Base-by-base conservation (phyloP, 2,888 invertebrate species). In the Sialis fuliginosa region DNA sequence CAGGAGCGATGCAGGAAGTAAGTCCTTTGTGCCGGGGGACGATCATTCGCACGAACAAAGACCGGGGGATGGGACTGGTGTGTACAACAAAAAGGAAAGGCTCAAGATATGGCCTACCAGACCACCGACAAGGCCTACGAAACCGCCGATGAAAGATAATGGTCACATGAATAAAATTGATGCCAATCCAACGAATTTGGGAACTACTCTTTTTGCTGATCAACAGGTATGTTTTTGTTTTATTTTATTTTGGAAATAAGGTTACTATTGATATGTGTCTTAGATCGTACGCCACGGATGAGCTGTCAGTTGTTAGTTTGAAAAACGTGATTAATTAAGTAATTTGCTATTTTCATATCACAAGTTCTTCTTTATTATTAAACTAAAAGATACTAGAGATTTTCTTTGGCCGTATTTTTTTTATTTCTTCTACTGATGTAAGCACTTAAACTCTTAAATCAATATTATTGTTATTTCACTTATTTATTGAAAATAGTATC, bases 21-120 rank as follows among this genome's bases (percentile, higher is more conserved):
- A 66, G 44, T 69, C 71, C 0, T 69, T 70, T 62, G 60, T 52
- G 30, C 54, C 59, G 48, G 70, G 71, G 1, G 78, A 79, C 50
- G 78, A 79, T 52, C 77, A 77, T 52, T 78, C 77, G 0, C 78
- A 79, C 54, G 79, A 79, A 53, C 74, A 75, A 52, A 59, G 73
- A n/a, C 77, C 76, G 4, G 67, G 56, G 5, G 54, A 74, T 48
- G 57, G 57, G 39, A 55, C 56, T 3, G 57, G 52, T 9, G 48
- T 59, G 47, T 61, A 61, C 44, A 49, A 51, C 7, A 60, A 59
- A 32, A 56, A 57, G 6, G 59, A 58, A 10, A 58, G 55, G 39
- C 56, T 57, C 22, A 59, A 56, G 43, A 53, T 62, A 9, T 59
- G 60, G 47, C 62, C 66, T 0, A 64, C 65, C 5, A 47, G 44